These are phyloP conservation scores for Trissolcus basalis DNA, from an alignment of 1,140 invertebrate genomes.

Conservation along the genomic window DNA sequence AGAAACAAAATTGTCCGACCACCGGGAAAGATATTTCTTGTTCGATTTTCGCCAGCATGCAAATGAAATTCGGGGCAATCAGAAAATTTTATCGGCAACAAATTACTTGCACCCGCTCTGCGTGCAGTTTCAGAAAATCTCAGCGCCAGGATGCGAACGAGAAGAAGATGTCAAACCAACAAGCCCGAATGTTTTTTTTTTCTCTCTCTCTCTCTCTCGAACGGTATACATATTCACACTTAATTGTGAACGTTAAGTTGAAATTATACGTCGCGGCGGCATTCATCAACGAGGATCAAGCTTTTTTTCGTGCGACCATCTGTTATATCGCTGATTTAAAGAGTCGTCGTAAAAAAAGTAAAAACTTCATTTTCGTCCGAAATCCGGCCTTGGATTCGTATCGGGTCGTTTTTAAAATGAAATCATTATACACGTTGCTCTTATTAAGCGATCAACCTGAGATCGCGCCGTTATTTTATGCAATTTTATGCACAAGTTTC, in stretches of 20 bases:
- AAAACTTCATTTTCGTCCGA: constrained; percentile 57
- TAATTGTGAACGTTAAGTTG: constrained; percentile 59
- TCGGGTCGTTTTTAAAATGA: constrained; percentile 9
- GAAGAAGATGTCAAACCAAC: constrained; percentile 49
- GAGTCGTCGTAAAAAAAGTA: constrained; percentile 52
- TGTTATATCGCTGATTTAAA: constrained; percentile 55
- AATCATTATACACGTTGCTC: constrained; percentile 49
- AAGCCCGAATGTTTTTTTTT: constrained; percentile 31
- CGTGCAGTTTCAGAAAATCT: too few species aligned
- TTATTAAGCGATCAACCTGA: constrained; percentile 53
- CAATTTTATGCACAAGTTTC: constrained; percentile 51
- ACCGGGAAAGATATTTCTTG: too few species aligned
- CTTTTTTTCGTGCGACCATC: constrained; percentile 46
- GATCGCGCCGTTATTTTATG: constrained; percentile 38
- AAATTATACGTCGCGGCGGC: constrained; percentile 57
- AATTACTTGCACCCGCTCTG: too few species aligned
- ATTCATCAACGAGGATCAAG: constrained; percentile 50
- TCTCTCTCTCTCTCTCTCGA: neutral
- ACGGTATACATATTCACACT: constrained; percentile 54
- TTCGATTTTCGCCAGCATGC: too few species aligned
- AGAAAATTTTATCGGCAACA: too few species aligned
- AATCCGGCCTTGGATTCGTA: constrained; percentile 45
- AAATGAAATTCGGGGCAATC: too few species aligned
- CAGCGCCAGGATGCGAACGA: too few species aligned
- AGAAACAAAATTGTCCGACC: too few species aligned